Base-by-base conservation (phyloP, 2,797 vertebrate species). In the Acipenser oxyrinchus region DNA sequence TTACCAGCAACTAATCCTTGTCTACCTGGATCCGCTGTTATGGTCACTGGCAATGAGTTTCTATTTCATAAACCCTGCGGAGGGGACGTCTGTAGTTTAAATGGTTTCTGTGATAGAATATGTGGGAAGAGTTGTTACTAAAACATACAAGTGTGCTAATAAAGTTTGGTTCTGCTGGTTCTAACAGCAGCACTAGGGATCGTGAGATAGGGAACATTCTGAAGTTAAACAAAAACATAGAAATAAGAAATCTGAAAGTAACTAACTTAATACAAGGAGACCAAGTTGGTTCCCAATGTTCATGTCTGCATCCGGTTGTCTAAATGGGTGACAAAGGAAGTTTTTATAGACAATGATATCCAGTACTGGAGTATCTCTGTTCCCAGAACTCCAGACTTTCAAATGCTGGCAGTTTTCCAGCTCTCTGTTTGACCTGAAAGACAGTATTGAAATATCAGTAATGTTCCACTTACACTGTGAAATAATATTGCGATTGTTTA, bases 351-450 rank as follows among this genome's bases (percentile, higher is more conserved):
- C 52, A 51, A 60, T 12, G 18, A 53, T 61, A 62, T 62, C 51
- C 37, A 63, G 59, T 68, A 49, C 10, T 49, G 60, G 51, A 50
- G 49, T 63, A 18, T 10, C 11, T 37, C 48, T 51, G 53, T 48
- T 13, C 15, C 11, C 48, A 37, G 50, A 10, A 48, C 37, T 8
- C 15, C 60, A 67, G 51, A 62, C 1, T 8, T 8, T 51, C 37
- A 62, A 67, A 51, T 67, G 37, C 6, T 3, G 15, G 15, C 18
- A 62, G 59, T 57, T 48, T 66, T 66, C 49, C 37, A 66, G 13
- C 57, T 50, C 48, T 11, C 49, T 49, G 48, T 68, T 63, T 61
- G 60, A 68, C 52, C 51, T 68, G 48, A 10, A 63, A 62, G 50
- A 37, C 51, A 52, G 6, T 4, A 62, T n/a, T n/a, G 49, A 13